Evolutionary conservation across 2,888 invertebrate species (phyloP).

Genomic region (Caenorhabditis uteleia): DNA sequence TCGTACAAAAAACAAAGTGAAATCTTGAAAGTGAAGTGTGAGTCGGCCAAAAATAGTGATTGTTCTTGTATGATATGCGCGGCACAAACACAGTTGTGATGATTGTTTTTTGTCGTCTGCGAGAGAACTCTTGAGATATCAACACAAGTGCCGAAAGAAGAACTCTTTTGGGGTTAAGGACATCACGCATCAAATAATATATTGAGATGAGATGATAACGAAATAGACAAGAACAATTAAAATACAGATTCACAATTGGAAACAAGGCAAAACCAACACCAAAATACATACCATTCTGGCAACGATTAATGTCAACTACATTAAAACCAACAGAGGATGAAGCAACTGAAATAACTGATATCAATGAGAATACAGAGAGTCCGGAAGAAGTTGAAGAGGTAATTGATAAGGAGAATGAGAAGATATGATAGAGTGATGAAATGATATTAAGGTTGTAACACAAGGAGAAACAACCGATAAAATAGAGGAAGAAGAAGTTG

Average conservation of each 20-base stretch:
- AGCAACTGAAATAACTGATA: conserved; percentile 22
- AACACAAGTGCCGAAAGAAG: conserved; percentile 8
- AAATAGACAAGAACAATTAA: too few species aligned
- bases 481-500: not conserved
- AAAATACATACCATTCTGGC: conserved; percentile 68
- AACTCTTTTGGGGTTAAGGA: conserved; percentile 18
- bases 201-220: too few species aligned
- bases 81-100: too few species aligned
- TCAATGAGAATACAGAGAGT: too few species aligned
- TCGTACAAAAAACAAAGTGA: conserved; percentile 21
- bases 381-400: conserved; percentile 39
- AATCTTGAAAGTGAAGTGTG: not conserved
- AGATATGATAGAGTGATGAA: conserved; percentile 29
- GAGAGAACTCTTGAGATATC: too few species aligned
- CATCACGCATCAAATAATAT: conserved; percentile 38
- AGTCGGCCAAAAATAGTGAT: not conserved
- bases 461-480: conserved; percentile 16
- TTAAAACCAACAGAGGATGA: conserved; percentile 39
- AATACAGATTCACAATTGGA: conserved; percentile 56
- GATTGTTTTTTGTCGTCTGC: too few species aligned
- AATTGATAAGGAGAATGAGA: too few species aligned
- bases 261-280: conserved; percentile 56
- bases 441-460: conserved; percentile 15
- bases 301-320: conserved; percentile 57
- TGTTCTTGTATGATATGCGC: not conserved